Base-by-base conservation (phyloP, 1,140 invertebrate genomes). In the Luehdorfia chinensis region DNA sequence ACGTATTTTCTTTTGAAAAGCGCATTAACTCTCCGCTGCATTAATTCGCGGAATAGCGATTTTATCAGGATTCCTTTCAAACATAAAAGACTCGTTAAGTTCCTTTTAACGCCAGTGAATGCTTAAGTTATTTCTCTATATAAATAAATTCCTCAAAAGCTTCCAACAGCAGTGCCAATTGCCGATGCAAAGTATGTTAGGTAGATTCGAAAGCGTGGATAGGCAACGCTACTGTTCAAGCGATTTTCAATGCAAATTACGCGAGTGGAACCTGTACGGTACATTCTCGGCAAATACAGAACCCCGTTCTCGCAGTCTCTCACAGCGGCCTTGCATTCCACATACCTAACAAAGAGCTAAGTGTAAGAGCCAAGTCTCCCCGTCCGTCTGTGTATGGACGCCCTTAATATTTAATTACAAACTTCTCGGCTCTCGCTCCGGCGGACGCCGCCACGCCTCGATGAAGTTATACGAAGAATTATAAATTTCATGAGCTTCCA, bases 331-430 rank as follows among this genome's bases (percentile, higher is more conserved):
- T 54, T 54, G 56, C 50, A 55, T 55, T 55, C 51, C 59, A 51
- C 39, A 51, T 53, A 41, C 41, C 49, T 55, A 48, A 41, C 43
- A 55, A 51, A 60, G 39, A 25, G 46, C 50, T 51, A 36, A 54
- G 37, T 43, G 51, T 53, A 45, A 60, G 46, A 47, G 47, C 48
- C 23, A 47, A 53, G 49, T 46, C 51, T 36, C 47, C 50, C 21
- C 45, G 56, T 47, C 59, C 50, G 62, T 52, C 55, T 48, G 48
- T 64, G 55, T 60, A 61, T 58, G 61, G 54, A 57, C 66, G 41
- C 43, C 64, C 58, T 75, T 65, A 72, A 75, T 77, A 72, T 75
- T 75, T 75, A 77, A 75, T 72, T 66, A 74, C 58, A 72, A 76
- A 77, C 64, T 77, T 72, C 62, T 50, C 56, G 50, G 57, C 52